Percentiles rank a stretch among this genome's conserved stretches.
These are phyloP conservation scores for Microplitis demolitor DNA, from an alignment of 1,140 invertebrate genomes.

Conservation along the genomic window DNA sequence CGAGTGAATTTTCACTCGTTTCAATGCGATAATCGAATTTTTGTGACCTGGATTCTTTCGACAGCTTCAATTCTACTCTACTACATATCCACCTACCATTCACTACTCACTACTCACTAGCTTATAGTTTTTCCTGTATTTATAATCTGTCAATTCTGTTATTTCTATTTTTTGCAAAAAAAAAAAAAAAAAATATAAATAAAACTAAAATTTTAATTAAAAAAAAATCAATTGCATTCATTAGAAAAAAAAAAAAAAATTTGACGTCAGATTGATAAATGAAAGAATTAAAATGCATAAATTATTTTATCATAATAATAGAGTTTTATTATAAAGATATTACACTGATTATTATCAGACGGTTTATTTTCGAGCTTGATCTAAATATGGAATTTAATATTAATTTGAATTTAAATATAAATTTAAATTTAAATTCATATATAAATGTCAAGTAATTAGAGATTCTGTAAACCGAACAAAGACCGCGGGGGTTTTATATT, in stretches of 20 bases:
- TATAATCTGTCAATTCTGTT: neutral
- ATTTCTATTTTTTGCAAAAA: too few species aligned
- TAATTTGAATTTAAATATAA: too few species aligned
- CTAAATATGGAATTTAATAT: too few species aligned
- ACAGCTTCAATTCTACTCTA: neutral
- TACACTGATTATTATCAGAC: too few species aligned
- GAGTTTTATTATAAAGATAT: neutral
- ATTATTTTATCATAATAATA: neutral
- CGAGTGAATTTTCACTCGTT: neutral
- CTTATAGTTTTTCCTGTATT: neutral
- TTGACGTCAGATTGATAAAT: neutral
- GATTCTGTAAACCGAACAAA: too few species aligned
- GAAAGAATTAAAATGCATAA: neutral
- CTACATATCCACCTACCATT: too few species aligned
- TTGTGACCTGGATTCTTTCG: neutral
- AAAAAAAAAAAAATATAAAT: neutral
- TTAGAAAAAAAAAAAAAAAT: neutral
- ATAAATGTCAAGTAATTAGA: too few species aligned
- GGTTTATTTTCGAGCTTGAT: too few species aligned
- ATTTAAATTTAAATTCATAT: too few species aligned
- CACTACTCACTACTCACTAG: too few species aligned
- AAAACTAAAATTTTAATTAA: neutral
- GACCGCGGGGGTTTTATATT: too few species aligned
- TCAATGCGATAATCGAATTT: neutral
- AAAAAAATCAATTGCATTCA: neutral